Evolutionary conservation across 2,888 invertebrate species (phyloP).

Genomic region (Dysmachus trigonus): DNA sequence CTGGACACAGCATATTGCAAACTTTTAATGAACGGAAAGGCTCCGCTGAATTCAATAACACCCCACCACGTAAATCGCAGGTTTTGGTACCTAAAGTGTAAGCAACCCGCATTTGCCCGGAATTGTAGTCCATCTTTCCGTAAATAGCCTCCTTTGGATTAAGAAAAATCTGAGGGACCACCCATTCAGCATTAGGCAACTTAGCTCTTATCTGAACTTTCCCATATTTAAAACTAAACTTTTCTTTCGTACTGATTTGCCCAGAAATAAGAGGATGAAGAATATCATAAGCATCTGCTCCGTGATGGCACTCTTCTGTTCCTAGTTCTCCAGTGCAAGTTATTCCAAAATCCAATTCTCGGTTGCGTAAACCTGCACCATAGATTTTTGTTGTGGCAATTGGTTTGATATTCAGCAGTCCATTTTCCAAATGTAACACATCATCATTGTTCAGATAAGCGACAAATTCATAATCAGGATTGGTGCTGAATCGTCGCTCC

Average conservation of each 20-base stretch:
- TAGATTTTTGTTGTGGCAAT: slow-evolving; percentile 46
- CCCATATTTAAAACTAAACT: slow-evolving; percentile 76
- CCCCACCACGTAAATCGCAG: slow-evolving; percentile 56
- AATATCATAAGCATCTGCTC: slow-evolving; percentile 59
- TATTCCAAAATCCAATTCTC: slow-evolving; percentile 53
- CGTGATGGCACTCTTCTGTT: slow-evolving; percentile 56
- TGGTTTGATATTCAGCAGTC: slow-evolving; percentile 55
- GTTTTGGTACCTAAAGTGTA: slow-evolving; percentile 68
- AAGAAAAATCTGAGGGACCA: slow-evolving; percentile 76
- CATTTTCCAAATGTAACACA: slow-evolving; percentile 52
- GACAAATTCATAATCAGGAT: slow-evolving; percentile 60
- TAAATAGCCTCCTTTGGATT: slow-evolving; percentile 72
- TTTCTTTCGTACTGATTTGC: slow-evolving; percentile 69
- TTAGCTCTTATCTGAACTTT: slow-evolving; percentile 75
- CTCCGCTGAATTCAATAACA: slow-evolving; percentile 55
- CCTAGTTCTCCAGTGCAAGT: slow-evolving; percentile 57
- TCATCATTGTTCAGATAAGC: slow-evolving; percentile 51
- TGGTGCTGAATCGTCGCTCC: slow-evolving; percentile 57
- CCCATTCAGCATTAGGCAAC: slow-evolving; percentile 78
- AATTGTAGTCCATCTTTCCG: slow-evolving; percentile 67
- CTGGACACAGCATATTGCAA: slow-evolving; percentile 52
- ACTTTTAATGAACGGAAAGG: slow-evolving; percentile 56
- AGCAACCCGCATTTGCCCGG: slow-evolving; percentile 79
- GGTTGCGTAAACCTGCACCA: slow-evolving; percentile 23
- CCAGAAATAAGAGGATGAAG: slow-evolving; percentile 76